phyloP scores from a whole-genome alignment of 2,113 vertebrate species.

The Sitta europaea region DNA sequence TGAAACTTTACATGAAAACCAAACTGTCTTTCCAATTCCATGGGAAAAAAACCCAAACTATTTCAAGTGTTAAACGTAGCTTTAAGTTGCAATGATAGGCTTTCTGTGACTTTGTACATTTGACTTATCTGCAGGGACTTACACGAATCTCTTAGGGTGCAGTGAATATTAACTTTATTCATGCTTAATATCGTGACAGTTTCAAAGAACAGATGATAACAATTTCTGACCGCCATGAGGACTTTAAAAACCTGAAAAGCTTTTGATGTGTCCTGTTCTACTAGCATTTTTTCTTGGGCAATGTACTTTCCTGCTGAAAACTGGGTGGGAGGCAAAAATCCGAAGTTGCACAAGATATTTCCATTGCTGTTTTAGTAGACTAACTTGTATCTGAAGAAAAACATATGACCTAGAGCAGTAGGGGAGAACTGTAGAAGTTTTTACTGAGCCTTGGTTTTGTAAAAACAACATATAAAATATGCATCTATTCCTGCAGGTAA shows the following conservation, averaged over 20 bases:
- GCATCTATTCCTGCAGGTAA: not conserved
- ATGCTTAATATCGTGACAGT: not conserved
- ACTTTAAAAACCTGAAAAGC: not conserved
- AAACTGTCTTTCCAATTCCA: not conserved
- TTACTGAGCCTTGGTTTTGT: not conserved
- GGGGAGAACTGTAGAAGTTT: not conserved
- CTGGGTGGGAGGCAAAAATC: not conserved
- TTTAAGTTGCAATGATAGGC: not conserved
- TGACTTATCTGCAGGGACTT: not conserved
- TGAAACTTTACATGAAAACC: not conserved
- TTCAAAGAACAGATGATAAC: not conserved
- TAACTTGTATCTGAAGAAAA: not conserved
- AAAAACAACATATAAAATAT: not conserved
- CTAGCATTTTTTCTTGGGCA: not conserved
- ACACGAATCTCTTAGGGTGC: not conserved
- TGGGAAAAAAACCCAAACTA: fast-evolving
- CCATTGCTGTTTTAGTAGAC: not conserved
- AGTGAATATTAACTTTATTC: not conserved
- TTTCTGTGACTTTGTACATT: not conserved
- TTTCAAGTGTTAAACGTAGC: not conserved
- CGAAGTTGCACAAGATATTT: slow-evolving; percentile 11
- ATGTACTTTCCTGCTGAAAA: not conserved
- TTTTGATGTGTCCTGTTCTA: not conserved
- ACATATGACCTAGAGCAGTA: not conserved
- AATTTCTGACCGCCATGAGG: not conserved